phyloP scores from a whole-genome alignment of 2,797 vertebrate genomes.

The Rhynchotus rufescens region DNA sequence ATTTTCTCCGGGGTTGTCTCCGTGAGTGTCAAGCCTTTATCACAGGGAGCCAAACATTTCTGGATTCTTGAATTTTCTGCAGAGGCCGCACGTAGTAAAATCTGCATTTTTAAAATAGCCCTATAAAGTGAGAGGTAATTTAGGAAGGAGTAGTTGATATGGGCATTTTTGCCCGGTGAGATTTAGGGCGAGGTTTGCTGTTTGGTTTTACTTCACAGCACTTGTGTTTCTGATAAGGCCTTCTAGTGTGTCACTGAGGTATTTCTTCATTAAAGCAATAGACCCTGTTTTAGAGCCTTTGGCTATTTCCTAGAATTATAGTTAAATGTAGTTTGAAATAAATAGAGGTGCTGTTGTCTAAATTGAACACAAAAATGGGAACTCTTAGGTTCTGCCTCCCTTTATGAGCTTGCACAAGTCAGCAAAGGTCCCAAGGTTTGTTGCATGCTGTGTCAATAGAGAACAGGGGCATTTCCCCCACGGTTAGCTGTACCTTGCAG shows the following conservation, averaged over 20 bases:
- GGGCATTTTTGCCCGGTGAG: fast-evolving
- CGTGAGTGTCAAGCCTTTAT: not conserved
- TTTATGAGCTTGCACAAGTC: not conserved
- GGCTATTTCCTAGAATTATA: fast-evolving
- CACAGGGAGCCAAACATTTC: not conserved
- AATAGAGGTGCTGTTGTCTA: not conserved
- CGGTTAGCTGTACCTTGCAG: fast-evolving
- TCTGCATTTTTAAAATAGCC: no score
- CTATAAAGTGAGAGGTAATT: not conserved
- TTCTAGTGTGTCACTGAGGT: not conserved
- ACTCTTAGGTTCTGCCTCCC: not conserved
- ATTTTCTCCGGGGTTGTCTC: not conserved
- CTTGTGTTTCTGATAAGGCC: not conserved
- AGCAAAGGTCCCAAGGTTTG: not conserved
- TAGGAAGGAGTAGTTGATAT: not conserved
- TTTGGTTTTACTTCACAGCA: not conserved
- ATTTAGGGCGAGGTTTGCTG: not conserved
- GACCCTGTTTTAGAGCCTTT: not conserved
- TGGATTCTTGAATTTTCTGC: not conserved
- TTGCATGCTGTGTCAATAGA: not conserved
- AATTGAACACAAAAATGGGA: fast-evolving
- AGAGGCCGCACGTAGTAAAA: fast-evolving
- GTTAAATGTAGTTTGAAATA: not conserved
- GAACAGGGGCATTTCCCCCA: not conserved
- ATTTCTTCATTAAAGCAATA: not conserved